phyloP scores from a whole-genome alignment of 2,888 invertebrate genomes.

The Drosophila nr. perissopoda region DNA sequence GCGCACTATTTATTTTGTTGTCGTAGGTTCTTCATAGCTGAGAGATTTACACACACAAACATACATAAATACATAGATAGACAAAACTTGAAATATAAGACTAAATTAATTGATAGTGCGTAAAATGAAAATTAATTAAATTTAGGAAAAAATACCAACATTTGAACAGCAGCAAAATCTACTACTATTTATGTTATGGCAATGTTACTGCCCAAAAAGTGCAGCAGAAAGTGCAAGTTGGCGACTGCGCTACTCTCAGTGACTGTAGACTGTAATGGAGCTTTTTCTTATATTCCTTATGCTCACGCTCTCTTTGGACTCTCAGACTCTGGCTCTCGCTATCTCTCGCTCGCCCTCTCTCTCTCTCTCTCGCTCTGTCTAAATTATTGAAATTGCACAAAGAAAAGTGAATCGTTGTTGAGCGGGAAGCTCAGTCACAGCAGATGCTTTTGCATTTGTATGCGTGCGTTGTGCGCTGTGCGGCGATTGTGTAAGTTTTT shows the following conservation, averaged over 20 bases:
- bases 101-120: background rate
- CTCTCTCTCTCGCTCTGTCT: constrained; percentile 28
- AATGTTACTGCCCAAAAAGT: constrained; percentile 35
- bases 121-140: background rate
- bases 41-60: background rate
- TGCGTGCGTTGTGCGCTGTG: constrained; percentile 37
- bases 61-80: background rate
- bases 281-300: constrained; percentile 39
- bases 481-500: constrained; percentile 77
- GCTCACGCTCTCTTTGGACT: constrained; percentile 38
- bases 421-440: constrained; percentile 51
- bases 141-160: background rate
- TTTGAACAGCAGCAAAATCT: constrained; percentile 33
- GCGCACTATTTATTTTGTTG: constrained; percentile 64
- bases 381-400: constrained; percentile 78
- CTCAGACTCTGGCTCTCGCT: constrained; percentile 16
- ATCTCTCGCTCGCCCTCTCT: constrained; percentile 3
- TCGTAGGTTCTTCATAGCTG: constrained; percentile 57
- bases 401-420: constrained; percentile 77
- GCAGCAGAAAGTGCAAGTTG: constrained; percentile 72
- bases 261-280: constrained; percentile 41
- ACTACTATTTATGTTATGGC: constrained; percentile 60
- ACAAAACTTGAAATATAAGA: background rate
- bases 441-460: constrained; percentile 41
- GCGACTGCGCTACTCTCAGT: constrained; percentile 43